These are phyloP conservation scores for Malaclemys terrapin DNA, from an alignment of 2,113 vertebrate genomes.

Conservation along the genomic window DNA sequence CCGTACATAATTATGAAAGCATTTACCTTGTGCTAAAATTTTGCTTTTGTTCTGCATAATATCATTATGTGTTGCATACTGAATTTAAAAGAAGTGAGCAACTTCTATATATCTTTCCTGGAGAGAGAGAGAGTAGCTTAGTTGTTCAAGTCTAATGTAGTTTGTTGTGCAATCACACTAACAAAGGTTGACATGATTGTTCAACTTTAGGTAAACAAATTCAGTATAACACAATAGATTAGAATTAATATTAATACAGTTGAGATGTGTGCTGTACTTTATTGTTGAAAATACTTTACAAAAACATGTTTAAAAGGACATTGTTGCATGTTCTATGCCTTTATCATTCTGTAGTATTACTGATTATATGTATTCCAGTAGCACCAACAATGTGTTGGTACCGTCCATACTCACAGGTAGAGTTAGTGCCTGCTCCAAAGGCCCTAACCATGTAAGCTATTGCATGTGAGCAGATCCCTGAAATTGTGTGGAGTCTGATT, in stretches of 20 bases:
- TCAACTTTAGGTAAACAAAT: slow-evolving; percentile 39
- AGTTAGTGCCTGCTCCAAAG: neutral
- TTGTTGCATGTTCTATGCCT: neutral
- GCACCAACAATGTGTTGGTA: neutral
- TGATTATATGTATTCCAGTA: neutral
- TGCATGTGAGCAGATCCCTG: neutral
- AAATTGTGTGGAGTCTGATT: accelerated
- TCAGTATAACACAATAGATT: neutral
- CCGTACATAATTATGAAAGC: neutral
- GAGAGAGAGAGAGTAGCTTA: slow-evolving; percentile 1
- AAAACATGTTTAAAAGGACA: neutral
- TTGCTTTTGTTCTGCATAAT: neutral
- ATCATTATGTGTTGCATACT: neutral
- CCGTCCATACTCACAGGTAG: neutral
- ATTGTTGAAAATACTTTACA: neutral
- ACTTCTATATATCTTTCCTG: accelerated
- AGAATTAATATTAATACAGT: neutral
- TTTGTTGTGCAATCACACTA: slow-evolving; percentile 67
- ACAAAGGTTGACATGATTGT: slow-evolving; percentile 54
- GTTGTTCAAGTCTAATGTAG: slow-evolving; percentile 46
- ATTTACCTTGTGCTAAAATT: neutral
- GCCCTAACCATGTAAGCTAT: accelerated
- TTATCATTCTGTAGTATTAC: neutral
- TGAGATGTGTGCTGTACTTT: neutral
- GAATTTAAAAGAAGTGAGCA: neutral